phyloP scores from a whole-genome alignment of 2,888 invertebrate genomes.

The Mimas tiliae region DNA sequence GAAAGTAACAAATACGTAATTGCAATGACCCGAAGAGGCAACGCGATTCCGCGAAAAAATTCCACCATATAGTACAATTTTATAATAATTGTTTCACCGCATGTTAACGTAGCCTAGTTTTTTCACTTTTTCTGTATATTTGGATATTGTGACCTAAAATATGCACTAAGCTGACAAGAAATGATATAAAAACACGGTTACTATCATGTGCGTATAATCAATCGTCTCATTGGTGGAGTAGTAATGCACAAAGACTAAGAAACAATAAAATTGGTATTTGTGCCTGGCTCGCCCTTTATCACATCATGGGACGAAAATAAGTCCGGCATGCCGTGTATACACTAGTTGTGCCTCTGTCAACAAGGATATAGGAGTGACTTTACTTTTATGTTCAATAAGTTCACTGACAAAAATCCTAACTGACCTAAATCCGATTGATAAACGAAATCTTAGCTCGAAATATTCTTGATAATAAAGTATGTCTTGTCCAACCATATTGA shows the following conservation, averaged over 20 bases:
- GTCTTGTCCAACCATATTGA: too few species aligned
- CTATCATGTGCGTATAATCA: neutral
- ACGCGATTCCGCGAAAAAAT: constrained; percentile 43
- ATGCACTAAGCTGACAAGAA: neutral
- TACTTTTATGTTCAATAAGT: neutral
- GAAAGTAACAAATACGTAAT: constrained; percentile 42
- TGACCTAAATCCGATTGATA: too few species aligned
- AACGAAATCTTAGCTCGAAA: neutral
- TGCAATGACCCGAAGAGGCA: constrained; percentile 36
- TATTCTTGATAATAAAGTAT: too few species aligned
- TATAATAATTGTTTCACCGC: constrained; percentile 41
- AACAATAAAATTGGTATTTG: too few species aligned
- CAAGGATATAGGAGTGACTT: too few species aligned
- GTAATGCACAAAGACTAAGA: too few species aligned
- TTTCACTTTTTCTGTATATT: neutral
- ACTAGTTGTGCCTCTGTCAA: too few species aligned
- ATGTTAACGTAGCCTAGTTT: constrained; percentile 36
- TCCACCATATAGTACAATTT: constrained; percentile 39
- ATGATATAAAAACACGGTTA: constrained; percentile 6
- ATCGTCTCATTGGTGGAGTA: too few species aligned
- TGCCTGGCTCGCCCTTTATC: too few species aligned
- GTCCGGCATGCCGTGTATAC: too few species aligned
- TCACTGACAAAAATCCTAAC: neutral
- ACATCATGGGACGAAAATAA: too few species aligned
- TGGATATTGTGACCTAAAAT: constrained; percentile 16